Base-by-base conservation (phyloP, 2,113 vertebrate genomes). In the Dolichotis patagonum region DNA sequence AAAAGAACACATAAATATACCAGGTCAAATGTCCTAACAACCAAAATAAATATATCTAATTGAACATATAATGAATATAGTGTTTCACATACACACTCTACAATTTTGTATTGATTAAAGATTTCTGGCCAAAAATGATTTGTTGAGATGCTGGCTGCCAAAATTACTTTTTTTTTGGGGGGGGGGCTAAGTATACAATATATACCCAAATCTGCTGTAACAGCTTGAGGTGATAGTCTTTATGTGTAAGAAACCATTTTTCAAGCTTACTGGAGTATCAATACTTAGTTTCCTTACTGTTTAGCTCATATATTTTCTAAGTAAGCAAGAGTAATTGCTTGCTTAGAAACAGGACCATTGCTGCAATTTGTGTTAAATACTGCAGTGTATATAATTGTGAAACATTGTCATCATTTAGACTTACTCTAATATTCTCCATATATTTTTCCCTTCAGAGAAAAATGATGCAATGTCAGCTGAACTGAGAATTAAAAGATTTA, bases 1-100 rank as follows among this genome's bases (percentile, higher is more conserved):
- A 84, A 96, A 78, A 56, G 54, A 43, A 24, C 35, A 32, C 28
- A 38, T 71, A 56, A 43, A 89, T 38, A 69, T 82, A 82, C 35
- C 0, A 19, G 67, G 32, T 93, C 83, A 95, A 54, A 71, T 90
- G 30, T 73, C 43, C 63, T 83, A 24, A 54, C 2, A 75, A 17
- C 19, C 46, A 54, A 91, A 94, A 62, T 73, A 90, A 11, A 78
- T 60, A 28, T 28, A 38, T 71, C 69, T 75, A n/a, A 71, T 94
- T 93, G 71, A 95, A 77, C 3, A 81, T 46, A 75, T 69, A 56
- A 22, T 97, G 71, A 80, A 60, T 84, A 60, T 96, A 58, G 63
- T 80, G 84, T 85, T 85, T 92, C 19, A 6, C 35, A 14, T 5
- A n/a, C 6, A n/a, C 6, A 92, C 71, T 81, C 62, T 12, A 62